Percentiles rank a stretch among this genome's conserved stretches.
These are phyloP conservation scores for Noctuana brunneofusca DNA, from an alignment of 2,888 invertebrate species.

Conservation along the genomic window DNA sequence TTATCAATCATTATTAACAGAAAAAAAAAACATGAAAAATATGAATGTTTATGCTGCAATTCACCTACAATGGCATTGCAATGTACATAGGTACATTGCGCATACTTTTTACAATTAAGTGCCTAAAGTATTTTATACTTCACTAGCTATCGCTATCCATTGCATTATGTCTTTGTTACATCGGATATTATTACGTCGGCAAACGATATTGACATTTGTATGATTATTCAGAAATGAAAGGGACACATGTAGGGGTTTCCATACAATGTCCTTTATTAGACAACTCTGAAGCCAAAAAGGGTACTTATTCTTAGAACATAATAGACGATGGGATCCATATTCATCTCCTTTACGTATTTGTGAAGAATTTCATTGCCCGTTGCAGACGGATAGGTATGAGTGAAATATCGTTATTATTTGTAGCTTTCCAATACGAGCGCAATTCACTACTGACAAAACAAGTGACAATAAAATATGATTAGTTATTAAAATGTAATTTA, in stretches of 20 bases:
- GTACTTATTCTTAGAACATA: constrained; percentile 3
- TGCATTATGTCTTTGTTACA: constrained; percentile 1
- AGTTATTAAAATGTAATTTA: too few relatives aligned
- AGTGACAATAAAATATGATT: too few relatives aligned
- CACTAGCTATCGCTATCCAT: not conserved
- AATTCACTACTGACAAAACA: too few relatives aligned
- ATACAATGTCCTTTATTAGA: constrained; percentile 10
- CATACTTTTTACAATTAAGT: too few relatives aligned
- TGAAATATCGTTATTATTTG: not conserved
- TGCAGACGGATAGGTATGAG: constrained; percentile 2
- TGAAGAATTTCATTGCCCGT: not conserved
- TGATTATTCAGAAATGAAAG: constrained; percentile 14
- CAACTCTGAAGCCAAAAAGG: constrained; percentile 14
- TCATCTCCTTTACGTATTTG: not conserved
- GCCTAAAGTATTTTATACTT: too few relatives aligned
- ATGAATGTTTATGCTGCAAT: too few relatives aligned
- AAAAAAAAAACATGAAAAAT: too few relatives aligned
- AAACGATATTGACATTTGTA: constrained; percentile 12
- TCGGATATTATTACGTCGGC: constrained; percentile 3
- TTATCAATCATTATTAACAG: too few relatives aligned
- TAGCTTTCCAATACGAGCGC: not conserved
- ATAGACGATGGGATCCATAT: constrained; percentile 3
- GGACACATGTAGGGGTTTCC: constrained; percentile 12
- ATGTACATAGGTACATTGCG: too few relatives aligned
- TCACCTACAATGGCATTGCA: too few relatives aligned